A percentile compares a stretch with the other conserved stretches of the same genome.
These are phyloP conservation scores for Sweltsa coloradensis DNA, from an alignment of 1,140 invertebrate species.

Conservation along the genomic window DNA sequence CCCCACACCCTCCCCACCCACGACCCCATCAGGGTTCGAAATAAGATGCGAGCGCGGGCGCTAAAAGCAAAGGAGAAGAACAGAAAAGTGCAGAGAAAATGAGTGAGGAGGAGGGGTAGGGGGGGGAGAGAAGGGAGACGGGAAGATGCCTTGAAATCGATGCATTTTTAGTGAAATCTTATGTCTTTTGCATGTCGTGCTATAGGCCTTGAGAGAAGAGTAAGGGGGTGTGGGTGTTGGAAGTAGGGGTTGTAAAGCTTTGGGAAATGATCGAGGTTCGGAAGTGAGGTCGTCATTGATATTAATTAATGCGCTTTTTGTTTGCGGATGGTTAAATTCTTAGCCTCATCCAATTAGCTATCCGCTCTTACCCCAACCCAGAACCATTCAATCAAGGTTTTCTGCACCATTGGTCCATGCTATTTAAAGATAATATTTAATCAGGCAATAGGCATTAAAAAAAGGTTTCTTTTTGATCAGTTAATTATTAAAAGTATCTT, in stretches of 20 bases:
- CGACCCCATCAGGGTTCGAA: background rate
- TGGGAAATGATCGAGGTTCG: too few relatives aligned
- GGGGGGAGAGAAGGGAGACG: background rate
- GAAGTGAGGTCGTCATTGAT: too few relatives aligned
- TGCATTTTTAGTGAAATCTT: constrained; percentile 19
- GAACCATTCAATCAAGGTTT: too few relatives aligned
- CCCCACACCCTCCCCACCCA: background rate
- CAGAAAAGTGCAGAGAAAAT: background rate
- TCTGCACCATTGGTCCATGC: too few relatives aligned
- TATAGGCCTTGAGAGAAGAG: background rate
- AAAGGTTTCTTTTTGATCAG: too few relatives aligned
- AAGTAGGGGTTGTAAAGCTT: background rate
- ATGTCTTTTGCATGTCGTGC: constrained; percentile 18
- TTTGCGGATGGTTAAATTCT: too few relatives aligned
- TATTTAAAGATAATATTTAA: too few relatives aligned
- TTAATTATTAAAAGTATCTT: too few relatives aligned
- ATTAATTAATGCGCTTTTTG: too few relatives aligned
- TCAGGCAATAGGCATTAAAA: too few relatives aligned
- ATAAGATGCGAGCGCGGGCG: background rate
- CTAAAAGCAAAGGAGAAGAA: background rate
- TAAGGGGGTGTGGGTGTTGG: background rate
- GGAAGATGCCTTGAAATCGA: constrained; percentile 15
- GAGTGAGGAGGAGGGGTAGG: background rate
- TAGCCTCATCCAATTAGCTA: too few relatives aligned
- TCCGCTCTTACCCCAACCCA: too few relatives aligned